Evolutionary conservation across 2,888 invertebrate species (phyloP), one percentile per base, ranked within the genome.

Genomic region (Malthinus seriepunctatus): DNA sequence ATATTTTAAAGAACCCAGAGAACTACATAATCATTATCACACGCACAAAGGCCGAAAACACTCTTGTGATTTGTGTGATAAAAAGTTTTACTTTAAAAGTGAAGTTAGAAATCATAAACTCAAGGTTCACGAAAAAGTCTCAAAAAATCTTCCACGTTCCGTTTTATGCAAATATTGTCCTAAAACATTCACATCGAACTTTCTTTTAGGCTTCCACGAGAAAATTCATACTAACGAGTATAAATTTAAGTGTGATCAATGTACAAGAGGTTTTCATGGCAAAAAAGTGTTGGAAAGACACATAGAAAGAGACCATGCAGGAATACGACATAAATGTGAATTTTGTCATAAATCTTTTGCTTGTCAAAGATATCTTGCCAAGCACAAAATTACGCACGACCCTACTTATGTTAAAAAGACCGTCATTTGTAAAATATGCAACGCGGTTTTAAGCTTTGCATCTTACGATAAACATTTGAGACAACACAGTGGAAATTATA

Each of bases 331-430:
- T 39, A 49, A 55, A 45, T 81, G 81, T 60, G 69, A 74, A 11
- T 51, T 50, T 14, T 65, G 81, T 63, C 78, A 78, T 9, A 81
- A 81, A 60, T 73, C 78, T 0, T 82, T 80, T 51, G 79, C 78
- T 0, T 71, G 79, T 35, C 78, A 78, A 34, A 31, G 51, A n/a
- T 51, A 34, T 6, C 51, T 32, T 11, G 59, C 54, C 15, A 49
- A 50, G 15, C 67, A 67, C 47, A 23, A 53, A 9, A 49, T 56
- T 10, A 54, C 51, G 2, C 66, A 67, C 48, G 62, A 67, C 12
- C 60, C 58, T 1, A 44, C 52, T n/a, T 63, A 61, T 38, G 51
- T n/a, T 50, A 14, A 55, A 56, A 50, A 58, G 47, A 32, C 49
- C 60, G 31, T 63, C 31, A 46, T 48, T 42, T 66, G 66, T 46